Base-by-base conservation (phyloP, 1,140 invertebrate species). In the Macrosteles quadrilineatus region DNA sequence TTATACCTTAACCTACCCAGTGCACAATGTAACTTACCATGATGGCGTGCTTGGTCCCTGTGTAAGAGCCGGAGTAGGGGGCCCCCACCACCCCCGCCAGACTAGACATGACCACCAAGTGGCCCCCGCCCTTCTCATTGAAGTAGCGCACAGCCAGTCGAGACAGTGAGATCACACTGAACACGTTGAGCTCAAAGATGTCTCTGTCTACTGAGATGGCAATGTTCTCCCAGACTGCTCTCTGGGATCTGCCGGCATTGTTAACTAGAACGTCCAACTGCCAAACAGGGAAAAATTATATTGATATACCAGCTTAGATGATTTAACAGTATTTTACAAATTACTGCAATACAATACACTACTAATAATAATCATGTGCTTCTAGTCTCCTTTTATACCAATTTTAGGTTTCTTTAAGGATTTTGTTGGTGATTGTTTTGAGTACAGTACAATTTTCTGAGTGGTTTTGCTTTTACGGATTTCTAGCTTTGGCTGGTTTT, bases 171-270 rank as follows among this genome's bases (percentile, higher is more conserved):
- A 97, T 74, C 3, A 88, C 79, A 0, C 88, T 86, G 71, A 96
- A 91, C 0, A 95, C 92, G 80, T 96, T 94, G 40, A 95, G 76
- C 23, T 95, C 87, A 76, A 96, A 93, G 72, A 95, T 80, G 68
- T 91, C 86, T 67, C 84, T 84, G 77, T 97, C 93, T 0, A 96
- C 92, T 62, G 83, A 76, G 0, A 94, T 55, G 1, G 92, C 86
- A 70, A 92, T 94, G 1, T 91, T 83, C 70, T 90, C 87, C 88
- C 91, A 95, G 29, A 77, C 71, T 1, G 91, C 91, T 72, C 93
- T 79, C 81, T 96, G 94, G 31, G 90, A 90, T 72, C 92, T 80
- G 2, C 92, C 93, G 17, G 92, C 92, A 82, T 95, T 95, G 76
- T 91, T 92, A 0, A 95, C 85, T 25, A 95, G 81, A 70, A 94